phyloP scores from a whole-genome alignment of 2,113 vertebrate genomes.

The Poeciliopsis occidentalis region DNA sequence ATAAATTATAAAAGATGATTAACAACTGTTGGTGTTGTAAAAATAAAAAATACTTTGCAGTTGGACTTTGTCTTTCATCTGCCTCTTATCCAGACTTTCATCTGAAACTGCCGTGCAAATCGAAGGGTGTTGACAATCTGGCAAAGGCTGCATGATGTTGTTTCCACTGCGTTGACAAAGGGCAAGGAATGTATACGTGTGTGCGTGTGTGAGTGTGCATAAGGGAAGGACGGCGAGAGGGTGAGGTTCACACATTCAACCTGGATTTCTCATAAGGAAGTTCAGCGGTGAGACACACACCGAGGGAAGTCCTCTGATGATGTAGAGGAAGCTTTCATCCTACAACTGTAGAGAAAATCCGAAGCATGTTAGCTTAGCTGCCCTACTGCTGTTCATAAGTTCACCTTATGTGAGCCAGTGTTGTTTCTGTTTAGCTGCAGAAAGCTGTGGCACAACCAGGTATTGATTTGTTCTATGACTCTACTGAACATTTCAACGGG shows the following conservation, averaged over 20 bases:
- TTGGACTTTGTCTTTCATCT: constrained; percentile 6
- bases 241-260: constrained; percentile 32
- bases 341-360: background rate
- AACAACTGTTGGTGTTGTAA: background rate
- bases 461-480: no score
- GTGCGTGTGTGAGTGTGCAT: constrained; percentile 18
- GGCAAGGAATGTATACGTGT: constrained; percentile 29
- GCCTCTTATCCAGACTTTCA: constrained; percentile 22
- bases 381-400: background rate
- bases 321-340: constrained; percentile 8
- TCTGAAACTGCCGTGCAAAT: constrained; percentile 46
- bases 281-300: background rate
- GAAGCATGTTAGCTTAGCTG: background rate
- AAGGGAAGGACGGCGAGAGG: constrained; percentile 35
- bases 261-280: constrained; percentile 53
- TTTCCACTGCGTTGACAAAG: constrained; percentile 45
- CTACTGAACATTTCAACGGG: no score
- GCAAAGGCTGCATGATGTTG: constrained; percentile 47
- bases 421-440: no score
- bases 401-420: no score
- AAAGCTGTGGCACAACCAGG: no score
- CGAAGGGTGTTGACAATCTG: constrained; percentile 60
- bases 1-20: background rate
- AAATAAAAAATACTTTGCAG: constrained; percentile 10
- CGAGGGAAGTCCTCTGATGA: background rate